Evolutionary conservation across 2,113 vertebrate species (phyloP).

Genomic region (Girardinichthys multiradiatus): DNA sequence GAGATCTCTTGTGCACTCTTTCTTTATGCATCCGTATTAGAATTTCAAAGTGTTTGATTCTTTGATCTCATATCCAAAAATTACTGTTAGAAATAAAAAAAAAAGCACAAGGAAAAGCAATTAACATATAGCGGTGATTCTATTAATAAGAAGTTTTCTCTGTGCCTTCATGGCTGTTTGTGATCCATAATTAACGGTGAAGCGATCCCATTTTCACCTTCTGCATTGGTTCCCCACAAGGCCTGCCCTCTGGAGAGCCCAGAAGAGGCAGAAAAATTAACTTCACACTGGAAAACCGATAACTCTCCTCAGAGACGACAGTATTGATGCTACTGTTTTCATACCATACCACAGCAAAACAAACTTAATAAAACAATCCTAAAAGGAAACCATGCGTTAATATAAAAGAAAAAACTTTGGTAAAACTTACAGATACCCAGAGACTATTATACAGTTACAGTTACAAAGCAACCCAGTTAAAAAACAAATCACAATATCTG

Average conservation of each 20-base stretch:
- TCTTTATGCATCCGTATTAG: constrained; percentile 60
- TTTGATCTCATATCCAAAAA: constrained; percentile 76
- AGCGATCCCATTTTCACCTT: constrained; percentile 69
- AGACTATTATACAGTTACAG: too few relatives aligned
- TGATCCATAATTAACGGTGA: constrained; percentile 77
- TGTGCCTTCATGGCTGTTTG: constrained; percentile 60
- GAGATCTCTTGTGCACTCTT: constrained; percentile 22
- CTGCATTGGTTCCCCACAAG: constrained; percentile 39
- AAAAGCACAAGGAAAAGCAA: constrained; percentile 43
- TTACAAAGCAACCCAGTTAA: too few relatives aligned
- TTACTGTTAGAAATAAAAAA: constrained; percentile 55
- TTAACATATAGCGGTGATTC: constrained; percentile 70
- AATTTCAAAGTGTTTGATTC: constrained; percentile 79
- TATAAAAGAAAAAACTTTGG: too few relatives aligned
- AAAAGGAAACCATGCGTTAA: too few relatives aligned
- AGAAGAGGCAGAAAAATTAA: constrained; percentile 6
- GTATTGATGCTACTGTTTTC: background rate
- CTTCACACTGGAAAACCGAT: background rate
- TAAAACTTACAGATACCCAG: too few relatives aligned
- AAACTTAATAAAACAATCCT: too few relatives aligned
- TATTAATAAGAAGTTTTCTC: constrained; percentile 65
- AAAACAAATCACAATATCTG: too few relatives aligned
- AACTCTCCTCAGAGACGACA: background rate
- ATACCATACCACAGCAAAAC: background rate
- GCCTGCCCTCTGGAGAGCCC: constrained; percentile 42